Base-by-base conservation (phyloP, 2,888 invertebrate species). In the Miltochrista miniata region DNA sequence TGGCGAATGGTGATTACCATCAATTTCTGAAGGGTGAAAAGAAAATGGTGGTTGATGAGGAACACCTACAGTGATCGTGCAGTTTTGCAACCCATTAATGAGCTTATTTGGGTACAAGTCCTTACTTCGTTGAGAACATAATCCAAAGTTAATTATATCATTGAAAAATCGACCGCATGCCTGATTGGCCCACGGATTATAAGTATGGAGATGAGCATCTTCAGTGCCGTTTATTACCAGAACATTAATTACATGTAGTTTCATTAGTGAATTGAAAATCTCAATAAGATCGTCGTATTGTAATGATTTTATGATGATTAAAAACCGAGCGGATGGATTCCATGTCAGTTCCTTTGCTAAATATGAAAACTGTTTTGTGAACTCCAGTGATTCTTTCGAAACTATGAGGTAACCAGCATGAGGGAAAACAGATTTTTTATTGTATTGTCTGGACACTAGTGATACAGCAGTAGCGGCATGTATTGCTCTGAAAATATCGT, bases 141-240 rank as follows among this genome's bases (percentile, higher is more conserved):
- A 61, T 9, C 85, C 87, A 1, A 68, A 64, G n/a, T 64, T 51
- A 14, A 76, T 75, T 1, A 85, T 55, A 33, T 56, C 50, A 9
- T 66, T 55, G 42, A 76, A 86, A 41, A 68, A 69, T 47, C 69
- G 73, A 10, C 87, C 86, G 50, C 87, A 87, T 0, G 72, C 74
- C 38, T 70, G 76, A 41, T 85, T 76, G 40, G 79, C 76, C 29
- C 68, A 85, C 0, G 85, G 81, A 54, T 85, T 77, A 51, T 83
- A 87, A 0, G 78, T 70, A 48, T 76, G 83, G 10, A 85, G 18
- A 7, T 76, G 46, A 2, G 66, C 60, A 7, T 78, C 62, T 1
- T 54, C 30, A 0, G 64, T 71, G 10, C 71, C 72, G 30, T 76
- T 73, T 1, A 81, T 37, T 1, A 85, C 55, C 1, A 83, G n/a